Percentiles rank a stretch among this genome's conserved stretches.
phyloP scores from a whole-genome alignment of 2,888 invertebrate species.

The Steinernema carpocapsae region DNA sequence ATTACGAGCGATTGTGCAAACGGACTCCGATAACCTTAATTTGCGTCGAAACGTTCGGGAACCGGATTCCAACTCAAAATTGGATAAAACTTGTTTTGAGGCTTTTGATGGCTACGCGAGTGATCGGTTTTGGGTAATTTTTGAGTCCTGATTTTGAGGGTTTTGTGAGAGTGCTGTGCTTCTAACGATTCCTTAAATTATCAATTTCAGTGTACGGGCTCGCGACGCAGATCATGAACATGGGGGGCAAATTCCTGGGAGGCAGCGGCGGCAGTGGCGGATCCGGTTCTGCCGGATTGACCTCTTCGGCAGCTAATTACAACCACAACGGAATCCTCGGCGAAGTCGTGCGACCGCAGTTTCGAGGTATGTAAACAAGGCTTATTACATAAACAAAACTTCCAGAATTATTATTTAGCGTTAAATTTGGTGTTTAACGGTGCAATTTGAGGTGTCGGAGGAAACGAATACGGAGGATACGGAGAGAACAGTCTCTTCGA shows the following conservation, averaged over 20 bases:
- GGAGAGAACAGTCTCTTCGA: constrained; percentile 28
- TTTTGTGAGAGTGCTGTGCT: too few species aligned
- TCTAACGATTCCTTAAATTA: background rate
- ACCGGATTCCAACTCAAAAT: too few species aligned
- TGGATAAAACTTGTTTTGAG: too few species aligned
- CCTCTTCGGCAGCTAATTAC: constrained; percentile 30
- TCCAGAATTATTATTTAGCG: constrained; percentile 16
- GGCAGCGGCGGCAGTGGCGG: constrained; percentile 29
- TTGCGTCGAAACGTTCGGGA: too few species aligned
- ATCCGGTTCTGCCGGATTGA: constrained; percentile 12
- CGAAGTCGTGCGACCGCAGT: constrained; percentile 47
- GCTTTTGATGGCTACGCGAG: too few species aligned
- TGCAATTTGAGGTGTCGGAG: constrained; percentile 42
- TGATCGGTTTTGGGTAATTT: too few species aligned
- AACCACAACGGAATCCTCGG: constrained; percentile 47
- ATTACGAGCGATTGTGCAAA: too few species aligned
- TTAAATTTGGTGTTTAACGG: background rate
- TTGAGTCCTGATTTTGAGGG: too few species aligned
- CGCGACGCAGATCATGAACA: constrained; percentile 50
- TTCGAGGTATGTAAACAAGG: constrained; percentile 42
- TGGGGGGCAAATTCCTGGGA: constrained; percentile 47
- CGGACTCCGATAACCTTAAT: too few species aligned
- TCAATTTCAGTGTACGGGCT: constrained; percentile 46
- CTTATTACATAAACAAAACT: background rate
- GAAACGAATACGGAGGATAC: constrained; percentile 24